A percentile compares a stretch with the other conserved stretches of the same genome.
These are phyloP conservation scores for Maccullochella peelii DNA, from an alignment of 2,113 vertebrate genomes.

Conservation along the genomic window DNA sequence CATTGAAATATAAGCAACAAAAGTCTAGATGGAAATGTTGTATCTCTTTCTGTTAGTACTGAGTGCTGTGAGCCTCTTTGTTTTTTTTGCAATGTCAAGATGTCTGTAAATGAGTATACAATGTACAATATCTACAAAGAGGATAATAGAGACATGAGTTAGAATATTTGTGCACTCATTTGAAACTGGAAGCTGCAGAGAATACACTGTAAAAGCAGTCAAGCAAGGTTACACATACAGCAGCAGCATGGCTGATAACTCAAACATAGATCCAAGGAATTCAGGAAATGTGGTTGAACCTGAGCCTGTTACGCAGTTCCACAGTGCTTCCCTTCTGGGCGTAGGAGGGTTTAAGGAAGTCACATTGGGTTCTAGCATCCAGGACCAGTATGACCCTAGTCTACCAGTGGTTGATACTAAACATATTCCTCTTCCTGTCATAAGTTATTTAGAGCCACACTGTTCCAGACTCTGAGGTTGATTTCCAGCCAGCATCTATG, in stretches of 20 bases:
- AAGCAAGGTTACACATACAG: background rate
- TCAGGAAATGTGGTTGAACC: conserved; percentile 27
- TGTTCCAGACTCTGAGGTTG: conserved; percentile 20
- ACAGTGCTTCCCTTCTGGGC: conserved; percentile 8
- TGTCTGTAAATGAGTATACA: conserved; percentile 21
- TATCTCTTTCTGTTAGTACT: background rate
- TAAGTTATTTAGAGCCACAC: conserved; percentile 33
- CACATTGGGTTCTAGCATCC: background rate
- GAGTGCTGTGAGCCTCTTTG: conserved; percentile 17
- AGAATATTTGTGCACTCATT: conserved; percentile 17
- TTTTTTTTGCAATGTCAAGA: conserved; percentile 33
- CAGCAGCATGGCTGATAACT: background rate
- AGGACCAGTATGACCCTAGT: conserved; percentile 12
- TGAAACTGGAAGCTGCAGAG: conserved; percentile 15
- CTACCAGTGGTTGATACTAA: conserved; percentile 27
- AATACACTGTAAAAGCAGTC: conserved; percentile 17
- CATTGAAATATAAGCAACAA: background rate
- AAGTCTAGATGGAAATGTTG: background rate
- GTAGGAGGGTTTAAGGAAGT: conserved; percentile 4
- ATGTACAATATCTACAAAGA: background rate
- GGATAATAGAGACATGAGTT: background rate
- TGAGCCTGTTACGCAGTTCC: conserved; percentile 10
- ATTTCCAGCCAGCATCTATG: background rate
- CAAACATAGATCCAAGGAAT: conserved; percentile 18
- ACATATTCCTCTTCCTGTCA: conserved; percentile 37